Evolutionary conservation across 2,888 invertebrate species (phyloP), one percentile per base, ranked within the genome.

Genomic region (Mesorhabditis spiculigera): DNA sequence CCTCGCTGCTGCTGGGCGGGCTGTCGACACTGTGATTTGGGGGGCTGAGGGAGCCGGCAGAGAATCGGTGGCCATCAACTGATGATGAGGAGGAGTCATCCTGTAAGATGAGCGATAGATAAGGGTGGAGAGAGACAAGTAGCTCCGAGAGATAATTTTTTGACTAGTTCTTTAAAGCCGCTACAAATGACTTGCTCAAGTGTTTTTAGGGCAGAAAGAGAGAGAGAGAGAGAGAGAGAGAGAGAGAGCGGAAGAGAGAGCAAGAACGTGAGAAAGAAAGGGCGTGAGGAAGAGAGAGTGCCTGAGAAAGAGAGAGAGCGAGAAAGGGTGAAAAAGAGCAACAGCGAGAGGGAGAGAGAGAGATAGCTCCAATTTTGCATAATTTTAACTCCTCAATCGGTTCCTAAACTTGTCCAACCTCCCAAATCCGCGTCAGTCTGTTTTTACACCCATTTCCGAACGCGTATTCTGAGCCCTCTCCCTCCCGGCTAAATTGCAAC

Each of bases 231-330:
- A 41, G 50, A 58, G 16, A 16, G 45, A 28, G 70, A 42, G 42
- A 44, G 63, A 44, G 45, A 43, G 63, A 65, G 67, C 67, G 66
- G 65, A 68, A 43, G 64, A 67, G 5, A 58, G 43, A 45, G 8
- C 45, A 4, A 42, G 45, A 42, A 58, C 10, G 65, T 43, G 58
- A 67, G 67, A 63, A 67, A 44, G 43, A 62, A 58, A 28, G 10
- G n/a, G 41, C 16, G 41, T 8, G 63, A 63, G 63, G 28, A 28
- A 63, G 28, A 63, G 41, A 63, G 63, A 63, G 63, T 13, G 58
- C 8, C 8, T 10, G n/a, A 50, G 58, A n/a, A n/a, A 50, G 58
- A 50, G 58, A n/a, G n/a, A 50, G n/a, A 8, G 16, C 1, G 16
- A 63, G 28, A n/a, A 8, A 8, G 63, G n/a, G 41, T 8, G 63